These are phyloP conservation scores for Achlya flavicornis DNA, from an alignment of 2,888 invertebrate species.

Conservation along the genomic window DNA sequence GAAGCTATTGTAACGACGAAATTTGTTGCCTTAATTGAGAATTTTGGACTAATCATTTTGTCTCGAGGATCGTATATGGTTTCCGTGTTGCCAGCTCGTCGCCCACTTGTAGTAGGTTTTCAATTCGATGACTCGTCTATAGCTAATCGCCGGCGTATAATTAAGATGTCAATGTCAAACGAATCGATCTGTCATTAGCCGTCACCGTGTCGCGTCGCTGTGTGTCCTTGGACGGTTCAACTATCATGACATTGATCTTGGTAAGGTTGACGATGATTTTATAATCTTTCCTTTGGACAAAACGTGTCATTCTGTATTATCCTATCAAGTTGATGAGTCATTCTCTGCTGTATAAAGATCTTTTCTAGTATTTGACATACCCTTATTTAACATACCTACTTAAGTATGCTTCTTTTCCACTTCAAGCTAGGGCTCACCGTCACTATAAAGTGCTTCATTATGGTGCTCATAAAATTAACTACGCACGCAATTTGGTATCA, in stretches of 20 bases:
- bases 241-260: background rate
- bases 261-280: background rate
- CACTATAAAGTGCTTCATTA: background rate
- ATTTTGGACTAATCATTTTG: background rate
- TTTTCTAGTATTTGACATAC: too few species aligned
- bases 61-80: background rate
- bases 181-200: slow-evolving; percentile 21
- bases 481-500: background rate
- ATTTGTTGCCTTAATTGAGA: background rate
- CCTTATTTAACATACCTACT: too few species aligned
- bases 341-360: too few species aligned
- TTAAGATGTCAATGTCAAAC: slow-evolving; percentile 37
- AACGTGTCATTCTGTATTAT: too few species aligned
- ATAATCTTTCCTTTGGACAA: background rate
- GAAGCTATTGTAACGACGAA: background rate
- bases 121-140: background rate
- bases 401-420: background rate
- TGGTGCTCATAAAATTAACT: background rate
- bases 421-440: background rate
- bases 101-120: slow-evolving; percentile 2
- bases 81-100: background rate
- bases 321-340: too few species aligned
- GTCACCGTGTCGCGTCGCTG: background rate
- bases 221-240: background rate
- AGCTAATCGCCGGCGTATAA: slow-evolving; percentile 26